Conservation (phyloP, 1,140 invertebrate genomes). For the Euwallacea fornicatus region DNA sequence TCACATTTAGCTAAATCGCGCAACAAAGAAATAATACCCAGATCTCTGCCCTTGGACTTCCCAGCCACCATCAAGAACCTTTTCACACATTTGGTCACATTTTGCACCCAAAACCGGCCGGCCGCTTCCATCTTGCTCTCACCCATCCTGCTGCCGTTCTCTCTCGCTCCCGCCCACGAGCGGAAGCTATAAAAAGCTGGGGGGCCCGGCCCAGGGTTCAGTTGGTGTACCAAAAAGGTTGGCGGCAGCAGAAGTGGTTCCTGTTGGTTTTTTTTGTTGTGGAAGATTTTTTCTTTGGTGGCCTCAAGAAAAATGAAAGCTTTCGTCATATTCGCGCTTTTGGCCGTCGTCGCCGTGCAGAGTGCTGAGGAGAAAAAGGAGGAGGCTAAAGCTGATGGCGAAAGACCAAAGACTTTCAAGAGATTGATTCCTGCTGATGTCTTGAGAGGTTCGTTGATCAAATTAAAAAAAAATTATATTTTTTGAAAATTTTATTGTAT, state of each 20-base stretch:
- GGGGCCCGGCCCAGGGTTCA: conserved; percentile 5
- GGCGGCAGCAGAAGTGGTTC: background rate
- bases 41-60: too few species aligned
- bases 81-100: too few species aligned
- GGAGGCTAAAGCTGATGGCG: conserved; percentile 54
- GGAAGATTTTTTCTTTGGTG: background rate
- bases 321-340: conserved; percentile 29
- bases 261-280: conserved; percentile 1
- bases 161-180: conserved; percentile 17
- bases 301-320: conserved; percentile 33
- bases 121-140: conserved; percentile 8
- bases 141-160: background rate
- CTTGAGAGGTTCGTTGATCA: conserved; percentile 67
- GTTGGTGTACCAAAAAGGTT: conserved; percentile 22
- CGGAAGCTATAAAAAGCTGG: conserved; percentile 22
- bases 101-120: too few species aligned
- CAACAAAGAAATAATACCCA: too few species aligned
- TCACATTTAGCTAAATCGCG: too few species aligned
- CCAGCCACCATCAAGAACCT: too few species aligned
- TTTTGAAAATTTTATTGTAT: background rate
- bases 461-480: background rate
- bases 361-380: conserved; percentile 62
- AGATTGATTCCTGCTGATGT: conserved; percentile 83
- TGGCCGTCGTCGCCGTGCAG: conserved; percentile 43
- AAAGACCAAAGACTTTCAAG: conserved; percentile 69